Base-by-base conservation (phyloP, 2,797 vertebrate genomes). In the Neoniphon sammara region DNA sequence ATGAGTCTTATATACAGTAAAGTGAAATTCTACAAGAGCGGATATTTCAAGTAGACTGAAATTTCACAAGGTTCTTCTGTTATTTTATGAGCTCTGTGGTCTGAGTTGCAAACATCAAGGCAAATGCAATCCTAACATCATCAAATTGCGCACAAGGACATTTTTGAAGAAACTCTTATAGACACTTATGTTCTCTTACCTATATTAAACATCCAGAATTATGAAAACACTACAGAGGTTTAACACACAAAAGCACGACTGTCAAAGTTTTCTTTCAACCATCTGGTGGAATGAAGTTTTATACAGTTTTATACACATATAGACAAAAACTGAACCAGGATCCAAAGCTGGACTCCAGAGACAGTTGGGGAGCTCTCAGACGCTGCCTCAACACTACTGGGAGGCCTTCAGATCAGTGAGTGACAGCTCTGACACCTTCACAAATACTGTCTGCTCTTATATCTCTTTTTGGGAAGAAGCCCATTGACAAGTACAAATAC, bases 361-460 rank as follows among this genome's bases (percentile, higher is more conserved):
- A 34, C 78, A 36, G 75, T 50, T 36, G 80, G 66, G 62, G 67
- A 63, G 70, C 57, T 83, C 76, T 67, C 59, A 82, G 42, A 73
- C 42, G 1, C 62, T 1, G 54, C 59, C 60, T 59, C 49, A 0
- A 70, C 49, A 47, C 69, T 54, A 52, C 57, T 46, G 76, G 78
- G 70, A 82, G 52, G 61, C 70, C 70, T 79, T 55, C 73, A 73
- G 62, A 82, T 66, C 57, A 5, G 42, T 52, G 83, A 81, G n/a
- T 80, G 81, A 80, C 79, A 80, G 84, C 66, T 78, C 4, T 76
- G 85, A 84, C 85, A 79, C 58, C 57, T 73, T 66, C 74, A 70
- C 76, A 79, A 85, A 78, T 75, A 59, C 73, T n/a, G 67, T 70
- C 83, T 71, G 75, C 75, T 56, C 42, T 74, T 66, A 52, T 57